Evolutionary conservation across 2,113 vertebrate genomes (phyloP).

Genomic region (Proteles cristata): DNA sequence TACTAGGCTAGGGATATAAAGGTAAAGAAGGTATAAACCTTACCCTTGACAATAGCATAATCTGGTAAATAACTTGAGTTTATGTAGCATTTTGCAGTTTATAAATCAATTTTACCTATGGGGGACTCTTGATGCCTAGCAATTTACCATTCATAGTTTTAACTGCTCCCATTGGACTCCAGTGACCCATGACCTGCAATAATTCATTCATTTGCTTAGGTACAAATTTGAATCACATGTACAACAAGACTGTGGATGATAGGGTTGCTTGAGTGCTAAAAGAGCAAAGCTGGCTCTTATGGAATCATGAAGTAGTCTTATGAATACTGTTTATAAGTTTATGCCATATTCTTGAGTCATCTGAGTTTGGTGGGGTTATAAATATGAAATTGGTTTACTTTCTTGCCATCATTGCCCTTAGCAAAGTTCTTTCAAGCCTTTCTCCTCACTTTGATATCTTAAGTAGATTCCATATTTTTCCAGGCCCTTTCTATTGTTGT

Average conservation of each 20-base stretch:
- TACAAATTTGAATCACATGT: not conserved
- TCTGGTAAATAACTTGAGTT: conserved; percentile 31
- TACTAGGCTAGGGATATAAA: not conserved
- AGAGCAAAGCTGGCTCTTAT: not conserved
- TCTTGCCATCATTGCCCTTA: not conserved
- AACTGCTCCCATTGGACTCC: not conserved
- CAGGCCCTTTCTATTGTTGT: not conserved
- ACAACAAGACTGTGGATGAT: not conserved
- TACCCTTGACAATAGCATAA: conserved; percentile 3
- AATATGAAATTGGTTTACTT: not conserved
- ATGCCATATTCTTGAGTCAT: not conserved
- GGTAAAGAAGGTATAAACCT: not conserved
- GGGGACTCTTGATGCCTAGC: not conserved
- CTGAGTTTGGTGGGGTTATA: not conserved
- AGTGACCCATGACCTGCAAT: not conserved
- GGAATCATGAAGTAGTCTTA: not conserved
- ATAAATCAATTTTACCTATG: conserved; percentile 50
- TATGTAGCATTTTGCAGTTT: conserved; percentile 48
- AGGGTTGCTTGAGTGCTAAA: not conserved
- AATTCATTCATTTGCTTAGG: conserved; percentile 29
- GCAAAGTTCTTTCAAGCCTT: not conserved
- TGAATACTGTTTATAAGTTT: not conserved
- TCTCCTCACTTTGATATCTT: not conserved
- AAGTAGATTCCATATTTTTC: not conserved
- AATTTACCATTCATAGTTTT: conserved; percentile 52